Base-by-base conservation (phyloP, 2,113 vertebrate species). In the Acrocephalus arundinaceus region DNA sequence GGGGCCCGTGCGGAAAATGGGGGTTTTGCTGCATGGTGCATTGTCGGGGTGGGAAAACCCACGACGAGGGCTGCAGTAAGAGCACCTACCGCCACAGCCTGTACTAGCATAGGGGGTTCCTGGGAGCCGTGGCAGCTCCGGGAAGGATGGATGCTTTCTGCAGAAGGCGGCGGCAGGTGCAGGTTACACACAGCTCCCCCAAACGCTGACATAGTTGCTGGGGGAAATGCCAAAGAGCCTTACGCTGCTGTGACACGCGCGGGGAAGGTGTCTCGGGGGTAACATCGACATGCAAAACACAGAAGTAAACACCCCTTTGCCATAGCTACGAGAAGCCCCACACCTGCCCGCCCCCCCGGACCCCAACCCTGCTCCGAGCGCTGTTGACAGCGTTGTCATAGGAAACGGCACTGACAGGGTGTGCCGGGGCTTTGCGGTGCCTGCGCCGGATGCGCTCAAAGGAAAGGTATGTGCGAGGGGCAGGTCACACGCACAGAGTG, bases 401-500 rank as follows among this genome's bases (percentile, higher is more conserved):
- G 94, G 92, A 72, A 89, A 94, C 90, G 3, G 62, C 4, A 6
- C 31, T 33, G 37, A 2, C 14, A 5, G 93, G 85, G 51, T 48
- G 90, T 76, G 92, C 94, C 20, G 18, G 77, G 57, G 70, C 79
- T 85, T 21, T 48, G 71, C 5, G 8, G 80, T 5, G 70, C 73
- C 87, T 28, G 66, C 28, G 63, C 25, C 2, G 74, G 88, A 92
- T 92, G 86, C 5, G 27, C 90, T 97, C 92, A 96, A 80, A 77
- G 84, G 92, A 95, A 97, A 97, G 90, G 59, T 88, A 94, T 95
- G 93, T 92, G 89, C 9, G 76, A 90, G 76, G 85, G 55, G 71
- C 83, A 83, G 90, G 31, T 33, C 71, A 2, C 55, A 33, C n/a
- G 3, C 43, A 19, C 37, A 1, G 10, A 1, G 1, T 1, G 27